Conservation (phyloP, 2,888 invertebrate genomes). For the Nymphalis polychloros region DNA sequence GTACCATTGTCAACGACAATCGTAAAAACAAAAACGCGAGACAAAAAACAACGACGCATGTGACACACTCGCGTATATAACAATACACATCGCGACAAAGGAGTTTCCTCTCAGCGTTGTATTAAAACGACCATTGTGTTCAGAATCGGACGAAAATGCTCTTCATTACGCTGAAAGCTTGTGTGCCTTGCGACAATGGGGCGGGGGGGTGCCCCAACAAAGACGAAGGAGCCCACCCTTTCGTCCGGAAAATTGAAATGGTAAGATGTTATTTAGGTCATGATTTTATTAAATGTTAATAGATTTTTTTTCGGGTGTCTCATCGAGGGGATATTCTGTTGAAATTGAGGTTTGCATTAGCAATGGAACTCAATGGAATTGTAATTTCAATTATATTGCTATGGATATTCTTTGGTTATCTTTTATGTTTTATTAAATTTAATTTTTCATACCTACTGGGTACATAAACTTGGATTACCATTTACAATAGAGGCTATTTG, state of each 20-base stretch:
- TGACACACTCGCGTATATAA: conserved; percentile 71
- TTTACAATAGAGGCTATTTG: no score
- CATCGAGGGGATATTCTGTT: conserved; percentile 13
- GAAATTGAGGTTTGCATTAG: conserved; percentile 24
- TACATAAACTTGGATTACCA: neutral
- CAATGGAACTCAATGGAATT: conserved; percentile 10
- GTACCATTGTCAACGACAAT: conserved; percentile 69
- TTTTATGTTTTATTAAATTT: neutral
- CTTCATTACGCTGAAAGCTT: conserved; percentile 83
- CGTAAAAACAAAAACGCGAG: conserved; percentile 64
- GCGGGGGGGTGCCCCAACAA: conserved; percentile 60
- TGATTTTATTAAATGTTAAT: conserved; percentile 80
- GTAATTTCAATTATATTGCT: conserved; percentile 22
- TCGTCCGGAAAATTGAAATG: conserved; percentile 81
- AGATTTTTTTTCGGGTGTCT: conserved; percentile 48
- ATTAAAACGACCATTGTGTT: conserved; percentile 77
- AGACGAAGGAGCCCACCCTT: conserved; percentile 74
- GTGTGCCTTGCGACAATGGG: conserved; percentile 79
- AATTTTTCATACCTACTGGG: neutral
- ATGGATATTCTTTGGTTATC: neutral
- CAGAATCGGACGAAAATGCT: conserved; percentile 82
- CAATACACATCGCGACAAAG: conserved; percentile 72
- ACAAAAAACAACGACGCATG: conserved; percentile 65
- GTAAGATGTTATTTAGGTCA: conserved; percentile 80
- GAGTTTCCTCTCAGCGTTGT: conserved; percentile 77